A percentile compares a stretch with the other conserved stretches of the same genome.
These are phyloP conservation scores for Hippocampus zosterae DNA, from an alignment of 2,113 vertebrate genomes.

Conservation along the genomic window DNA sequence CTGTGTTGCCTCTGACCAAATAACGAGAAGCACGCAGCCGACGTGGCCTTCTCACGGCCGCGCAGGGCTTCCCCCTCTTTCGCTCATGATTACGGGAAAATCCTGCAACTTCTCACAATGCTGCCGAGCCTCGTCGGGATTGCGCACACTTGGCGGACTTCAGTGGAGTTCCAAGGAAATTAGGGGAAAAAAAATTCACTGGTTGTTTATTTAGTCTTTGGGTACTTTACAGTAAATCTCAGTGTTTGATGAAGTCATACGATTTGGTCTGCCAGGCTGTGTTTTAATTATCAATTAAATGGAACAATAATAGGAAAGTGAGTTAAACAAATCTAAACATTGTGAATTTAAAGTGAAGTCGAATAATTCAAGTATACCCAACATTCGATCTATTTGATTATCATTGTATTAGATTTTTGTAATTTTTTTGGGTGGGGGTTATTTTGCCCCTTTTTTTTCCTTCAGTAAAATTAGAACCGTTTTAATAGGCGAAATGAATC, in stretches of 20 bases:
- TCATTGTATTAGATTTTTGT: too few relatives aligned
- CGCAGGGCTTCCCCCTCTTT: slow-evolving; percentile 65
- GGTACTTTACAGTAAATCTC: not conserved
- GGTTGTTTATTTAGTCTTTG: slow-evolving; percentile 35
- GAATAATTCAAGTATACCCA: too few relatives aligned
- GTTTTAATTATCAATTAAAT: not conserved
- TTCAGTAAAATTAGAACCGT: too few relatives aligned
- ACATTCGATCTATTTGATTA: too few relatives aligned
- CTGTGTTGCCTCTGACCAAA: slow-evolving; percentile 54
- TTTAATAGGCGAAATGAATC: too few relatives aligned
- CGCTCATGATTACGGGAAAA: slow-evolving; percentile 64
- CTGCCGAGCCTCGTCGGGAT: slow-evolving; percentile 50
- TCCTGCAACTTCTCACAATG: slow-evolving; percentile 51
- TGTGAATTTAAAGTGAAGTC: not conserved
- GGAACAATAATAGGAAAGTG: not conserved
- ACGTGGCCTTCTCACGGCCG: slow-evolving; percentile 31
- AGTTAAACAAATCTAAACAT: not conserved
- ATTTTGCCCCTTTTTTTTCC: too few relatives aligned
- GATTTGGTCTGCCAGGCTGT: not conserved
- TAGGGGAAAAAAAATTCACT: slow-evolving; percentile 30
- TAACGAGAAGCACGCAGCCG: slow-evolving; percentile 45
- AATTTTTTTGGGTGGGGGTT: not conserved
- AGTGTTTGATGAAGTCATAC: slow-evolving; percentile 4
- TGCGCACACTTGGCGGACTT: slow-evolving; percentile 59
- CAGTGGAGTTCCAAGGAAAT: slow-evolving; percentile 39